These are phyloP conservation scores for Dicerorhinus sumatrensis DNA, from an alignment of 2,113 vertebrate species.

Conservation along the genomic window DNA sequence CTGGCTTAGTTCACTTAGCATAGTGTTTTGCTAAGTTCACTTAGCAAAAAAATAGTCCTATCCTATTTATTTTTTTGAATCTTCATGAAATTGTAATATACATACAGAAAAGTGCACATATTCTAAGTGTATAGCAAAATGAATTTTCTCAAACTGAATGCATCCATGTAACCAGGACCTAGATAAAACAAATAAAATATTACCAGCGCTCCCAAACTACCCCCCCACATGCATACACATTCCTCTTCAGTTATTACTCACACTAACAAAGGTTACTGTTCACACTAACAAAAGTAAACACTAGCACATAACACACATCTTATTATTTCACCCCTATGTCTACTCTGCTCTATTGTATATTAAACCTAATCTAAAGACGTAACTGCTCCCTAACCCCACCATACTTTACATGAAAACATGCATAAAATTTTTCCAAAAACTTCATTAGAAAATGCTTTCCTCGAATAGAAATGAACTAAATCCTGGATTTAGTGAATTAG, in stretches of 20 bases:
- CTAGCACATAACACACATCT: not conserved
- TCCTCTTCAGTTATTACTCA: not conserved
- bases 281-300: not conserved
- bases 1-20: not conserved
- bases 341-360: not conserved
- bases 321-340: not conserved
- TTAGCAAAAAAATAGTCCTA: not conserved
- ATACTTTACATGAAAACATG: not conserved
- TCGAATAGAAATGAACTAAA: conserved; percentile 9
- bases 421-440: not conserved
- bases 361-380: not conserved
- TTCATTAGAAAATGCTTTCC: not conserved
- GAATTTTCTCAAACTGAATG: conserved; percentile 3
- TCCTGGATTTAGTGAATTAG: not conserved
- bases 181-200: not conserved
- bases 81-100: not conserved
- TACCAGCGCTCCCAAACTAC: not conserved
- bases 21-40: not conserved
- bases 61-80: not conserved
- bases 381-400: not conserved
- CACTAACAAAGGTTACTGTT: not conserved
- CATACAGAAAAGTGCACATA: not conserved
- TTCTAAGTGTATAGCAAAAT: not conserved
- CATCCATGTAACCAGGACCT: not conserved
- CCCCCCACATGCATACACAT: not conserved